Evolutionary conservation across 2,888 invertebrate species (phyloP).

Genomic region (Parnassius smintheus): DNA sequence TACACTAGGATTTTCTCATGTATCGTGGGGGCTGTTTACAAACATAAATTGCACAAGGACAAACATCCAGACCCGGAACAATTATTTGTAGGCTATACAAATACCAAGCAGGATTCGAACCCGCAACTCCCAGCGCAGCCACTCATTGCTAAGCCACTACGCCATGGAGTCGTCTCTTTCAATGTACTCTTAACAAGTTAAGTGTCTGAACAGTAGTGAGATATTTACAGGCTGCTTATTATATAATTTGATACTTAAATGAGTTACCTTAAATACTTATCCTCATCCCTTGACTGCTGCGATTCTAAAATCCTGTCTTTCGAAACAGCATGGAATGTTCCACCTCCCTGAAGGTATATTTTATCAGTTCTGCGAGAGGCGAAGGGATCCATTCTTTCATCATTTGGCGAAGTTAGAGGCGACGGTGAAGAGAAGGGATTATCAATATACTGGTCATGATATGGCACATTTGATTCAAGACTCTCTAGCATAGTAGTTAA

Average conservation of each 20-base stretch:
- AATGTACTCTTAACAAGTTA: too few species aligned
- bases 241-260: background rate
- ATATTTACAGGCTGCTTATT: too few species aligned
- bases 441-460: slow-evolving; percentile 72
- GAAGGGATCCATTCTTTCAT: slow-evolving; percentile 65
- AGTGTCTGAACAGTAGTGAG: too few species aligned
- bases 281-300: slow-evolving; percentile 65
- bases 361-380: slow-evolving; percentile 64
- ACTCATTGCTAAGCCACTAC: too few species aligned
- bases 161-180: too few species aligned
- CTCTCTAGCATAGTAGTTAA: slow-evolving; percentile 69
- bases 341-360: slow-evolving; percentile 74
- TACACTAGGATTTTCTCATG: too few species aligned
- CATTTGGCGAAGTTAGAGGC: slow-evolving; percentile 74
- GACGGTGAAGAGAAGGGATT: slow-evolving; percentile 78
- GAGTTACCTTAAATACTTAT: slow-evolving; percentile 70
- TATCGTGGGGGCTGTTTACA: too few species aligned
- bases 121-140: too few species aligned
- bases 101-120: too few species aligned
- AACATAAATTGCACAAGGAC: too few species aligned
- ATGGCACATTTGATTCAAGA: slow-evolving; percentile 64
- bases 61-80: too few species aligned
- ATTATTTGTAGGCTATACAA: too few species aligned
- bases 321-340: slow-evolving; percentile 70
- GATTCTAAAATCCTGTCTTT: slow-evolving; percentile 71